These are phyloP conservation scores for pig (Sus scrofa) DNA, from an alignment of 2,113 vertebrate genomes.

Conservation along the genomic window T2T-Sscrofa CM000826.6:138858001-138858500, in stretches of 20 bases:
- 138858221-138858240: not conserved
- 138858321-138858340: not conserved
- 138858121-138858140: not conserved
- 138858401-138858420: not conserved
- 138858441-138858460: too few species aligned
- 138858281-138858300: slow-evolving; percentile 63
- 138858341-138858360: too few species aligned
- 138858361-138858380: not conserved
- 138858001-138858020: slow-evolving; percentile 62
- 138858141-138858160: slow-evolving; percentile 14
- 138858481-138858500: not conserved
- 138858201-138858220: not conserved
- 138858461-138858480: not conserved
- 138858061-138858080: not conserved
- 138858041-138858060: slow-evolving; percentile 52
- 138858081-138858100: slow-evolving; percentile 54
- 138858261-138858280: slow-evolving; percentile 51
- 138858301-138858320: slow-evolving; percentile 25
- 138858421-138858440: not conserved
- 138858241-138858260: slow-evolving; percentile 56
- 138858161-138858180: not conserved
- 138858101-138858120: slow-evolving; percentile 20
- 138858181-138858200: not conserved
- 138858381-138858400: not conserved
- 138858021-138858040: slow-evolving; percentile 51